Evolutionary conservation across 2,888 invertebrate genomes (phyloP).

Genomic region (Amblyjoppa fuscipennis): DNA sequence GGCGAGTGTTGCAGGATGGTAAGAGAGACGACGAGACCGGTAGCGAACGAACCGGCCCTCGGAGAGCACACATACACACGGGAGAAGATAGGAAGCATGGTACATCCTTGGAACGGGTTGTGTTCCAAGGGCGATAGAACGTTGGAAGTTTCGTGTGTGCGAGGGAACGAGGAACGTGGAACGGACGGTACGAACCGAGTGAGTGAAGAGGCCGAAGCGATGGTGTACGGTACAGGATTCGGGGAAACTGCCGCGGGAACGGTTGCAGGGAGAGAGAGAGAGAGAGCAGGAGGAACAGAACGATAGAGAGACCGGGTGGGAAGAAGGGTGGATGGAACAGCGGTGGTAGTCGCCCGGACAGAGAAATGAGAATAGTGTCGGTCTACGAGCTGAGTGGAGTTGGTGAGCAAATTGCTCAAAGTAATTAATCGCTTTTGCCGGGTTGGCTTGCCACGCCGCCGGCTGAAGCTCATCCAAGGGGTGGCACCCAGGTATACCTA

Average conservation of each 20-base stretch:
- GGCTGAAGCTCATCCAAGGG: constrained; percentile 82
- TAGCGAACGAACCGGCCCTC: constrained; percentile 1
- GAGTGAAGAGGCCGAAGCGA: constrained; percentile 47
- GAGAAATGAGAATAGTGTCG: constrained; percentile 85
- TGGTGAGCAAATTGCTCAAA: constrained; percentile 85
- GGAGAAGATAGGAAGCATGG: constrained; percentile 5
- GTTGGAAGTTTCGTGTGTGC: constrained; percentile 56
- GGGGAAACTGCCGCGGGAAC: constrained; percentile 46
- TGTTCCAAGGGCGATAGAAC: constrained; percentile 38
- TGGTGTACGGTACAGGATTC: constrained; percentile 52
- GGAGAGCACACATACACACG: constrained; percentile 21
- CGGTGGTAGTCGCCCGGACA: constrained; percentile 74
- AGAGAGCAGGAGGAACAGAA: constrained; percentile 37
- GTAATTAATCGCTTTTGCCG: constrained; percentile 85
- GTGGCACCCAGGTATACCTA: constrained; percentile 78
- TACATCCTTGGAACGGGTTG: constrained; percentile 16
- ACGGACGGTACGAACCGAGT: constrained; percentile 47
- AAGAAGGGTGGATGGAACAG: constrained; percentile 42
- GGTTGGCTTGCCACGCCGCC: constrained; percentile 82
- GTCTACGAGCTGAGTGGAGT: constrained; percentile 84
- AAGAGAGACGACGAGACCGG: constrained; percentile 7
- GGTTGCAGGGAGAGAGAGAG: constrained; percentile 38
- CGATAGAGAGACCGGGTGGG: constrained; percentile 44
- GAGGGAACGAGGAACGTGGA: constrained; percentile 25
- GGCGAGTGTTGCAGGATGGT: constrained; percentile 58